These are phyloP conservation scores for Stegostoma tigrinum DNA, from an alignment of 2,113 vertebrate genomes.

Conservation along the genomic window DNA sequence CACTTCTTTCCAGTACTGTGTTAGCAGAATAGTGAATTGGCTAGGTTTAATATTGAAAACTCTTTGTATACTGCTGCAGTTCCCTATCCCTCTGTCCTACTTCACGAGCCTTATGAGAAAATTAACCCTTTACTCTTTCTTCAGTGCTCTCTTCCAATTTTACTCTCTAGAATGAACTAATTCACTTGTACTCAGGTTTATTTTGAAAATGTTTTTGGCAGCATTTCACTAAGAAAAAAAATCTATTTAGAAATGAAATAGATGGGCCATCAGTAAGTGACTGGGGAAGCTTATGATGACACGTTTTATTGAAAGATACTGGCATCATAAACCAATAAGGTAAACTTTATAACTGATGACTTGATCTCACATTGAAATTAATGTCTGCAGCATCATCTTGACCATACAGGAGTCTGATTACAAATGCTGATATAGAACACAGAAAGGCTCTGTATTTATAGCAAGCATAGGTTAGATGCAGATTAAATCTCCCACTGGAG, in stretches of 20 bases:
- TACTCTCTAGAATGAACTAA: background rate
- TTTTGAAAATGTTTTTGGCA: too few relatives aligned
- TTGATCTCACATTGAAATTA: background rate
- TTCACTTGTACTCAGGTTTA: too few relatives aligned
- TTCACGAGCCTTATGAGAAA: background rate
- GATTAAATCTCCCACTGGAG: background rate
- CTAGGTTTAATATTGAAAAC: background rate
- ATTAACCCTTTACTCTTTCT: background rate
- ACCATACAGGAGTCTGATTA: background rate
- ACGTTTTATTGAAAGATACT: background rate
- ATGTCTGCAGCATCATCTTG: background rate
- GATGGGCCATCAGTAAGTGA: background rate
- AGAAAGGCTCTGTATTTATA: background rate
- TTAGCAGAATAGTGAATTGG: background rate
- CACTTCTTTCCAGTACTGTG: background rate
- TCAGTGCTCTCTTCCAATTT: background rate
- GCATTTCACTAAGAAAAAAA: too few relatives aligned
- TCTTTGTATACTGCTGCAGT: background rate
- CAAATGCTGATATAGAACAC: background rate
- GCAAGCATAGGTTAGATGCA: background rate
- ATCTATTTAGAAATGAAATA: too few relatives aligned
- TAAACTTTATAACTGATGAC: background rate
- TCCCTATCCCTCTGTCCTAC: background rate
- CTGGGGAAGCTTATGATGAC: background rate
- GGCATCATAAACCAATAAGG: background rate